phyloP scores from a whole-genome alignment of 1,140 invertebrate genomes.

The Dolichoris vasculosae region DNA sequence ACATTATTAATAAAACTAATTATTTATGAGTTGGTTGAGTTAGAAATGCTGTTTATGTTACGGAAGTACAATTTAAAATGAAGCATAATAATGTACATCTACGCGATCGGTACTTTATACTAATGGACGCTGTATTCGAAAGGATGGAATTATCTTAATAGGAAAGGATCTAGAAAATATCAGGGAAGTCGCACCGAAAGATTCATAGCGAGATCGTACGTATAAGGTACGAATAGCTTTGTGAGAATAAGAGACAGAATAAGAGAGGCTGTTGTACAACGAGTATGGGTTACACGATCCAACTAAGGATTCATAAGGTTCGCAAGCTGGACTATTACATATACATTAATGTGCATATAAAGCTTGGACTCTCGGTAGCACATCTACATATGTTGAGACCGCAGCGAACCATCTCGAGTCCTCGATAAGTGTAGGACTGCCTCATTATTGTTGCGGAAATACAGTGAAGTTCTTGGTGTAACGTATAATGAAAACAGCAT shows the following conservation, averaged over 20 bases:
- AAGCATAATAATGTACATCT: too few species aligned
- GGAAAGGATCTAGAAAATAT: background rate
- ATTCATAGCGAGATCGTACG: background rate
- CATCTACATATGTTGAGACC: background rate
- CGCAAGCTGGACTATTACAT: background rate
- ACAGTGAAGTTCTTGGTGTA: background rate
- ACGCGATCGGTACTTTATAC: too few species aligned
- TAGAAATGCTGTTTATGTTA: background rate
- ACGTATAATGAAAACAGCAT: background rate
- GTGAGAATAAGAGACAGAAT: background rate
- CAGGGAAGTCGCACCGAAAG: background rate
- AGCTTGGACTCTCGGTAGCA: background rate
- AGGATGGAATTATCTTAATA: background rate
- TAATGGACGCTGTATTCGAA: too few species aligned
- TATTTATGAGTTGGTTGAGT: background rate
- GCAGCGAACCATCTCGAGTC: background rate
- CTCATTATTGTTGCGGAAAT: background rate
- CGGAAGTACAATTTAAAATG: too few species aligned
- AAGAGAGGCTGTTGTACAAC: background rate
- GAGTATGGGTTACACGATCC: background rate
- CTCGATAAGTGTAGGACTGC: background rate
- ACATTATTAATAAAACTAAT: background rate
- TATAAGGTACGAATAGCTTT: background rate
- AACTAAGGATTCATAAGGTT: background rate
- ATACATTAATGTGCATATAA: background rate